These are phyloP conservation scores for Cylloceria caligata DNA, from an alignment of 2,888 invertebrate genomes.

Conservation along the genomic window DNA sequence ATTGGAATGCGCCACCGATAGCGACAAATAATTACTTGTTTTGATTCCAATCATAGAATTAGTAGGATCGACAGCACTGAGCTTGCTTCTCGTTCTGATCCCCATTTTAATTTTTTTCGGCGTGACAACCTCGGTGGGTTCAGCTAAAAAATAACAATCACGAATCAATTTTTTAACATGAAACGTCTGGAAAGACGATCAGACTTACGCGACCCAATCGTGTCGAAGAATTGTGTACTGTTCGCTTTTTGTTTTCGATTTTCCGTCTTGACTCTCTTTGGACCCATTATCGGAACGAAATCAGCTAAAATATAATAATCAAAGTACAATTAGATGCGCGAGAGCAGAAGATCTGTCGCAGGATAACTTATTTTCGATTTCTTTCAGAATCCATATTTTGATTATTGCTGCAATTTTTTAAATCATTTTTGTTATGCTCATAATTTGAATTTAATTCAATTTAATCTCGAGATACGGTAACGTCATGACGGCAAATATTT, in stretches of 20 bases:
- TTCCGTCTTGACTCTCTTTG: conserved; percentile 70
- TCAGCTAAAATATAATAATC: conserved; percentile 66
- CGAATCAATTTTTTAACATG: neutral
- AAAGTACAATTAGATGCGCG: too few species aligned
- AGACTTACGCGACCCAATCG: conserved; percentile 57
- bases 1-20: conserved; percentile 32
- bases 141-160: conserved; percentile 35
- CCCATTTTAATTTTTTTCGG: conserved; percentile 70
- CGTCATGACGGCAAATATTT: too few species aligned
- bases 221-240: conserved; percentile 48
- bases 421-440: too few species aligned
- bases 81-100: conserved; percentile 72
- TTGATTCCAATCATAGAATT: conserved; percentile 66
- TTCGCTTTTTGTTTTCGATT: conserved; percentile 65
- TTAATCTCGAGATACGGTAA: too few species aligned
- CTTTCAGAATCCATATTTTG: too few species aligned
- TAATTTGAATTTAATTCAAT: too few species aligned
- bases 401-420: too few species aligned
- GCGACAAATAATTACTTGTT: conserved; percentile 70
- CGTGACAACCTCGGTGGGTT: conserved; percentile 52
- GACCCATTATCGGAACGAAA: conserved; percentile 68
- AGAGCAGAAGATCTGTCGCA: too few species aligned
- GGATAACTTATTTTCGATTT: too few species aligned
- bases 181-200: neutral
- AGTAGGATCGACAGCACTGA: conserved; percentile 71